These are phyloP conservation scores for Erythrocercus mccallii DNA, from an alignment of 2,113 vertebrate genomes.

Conservation along the genomic window DNA sequence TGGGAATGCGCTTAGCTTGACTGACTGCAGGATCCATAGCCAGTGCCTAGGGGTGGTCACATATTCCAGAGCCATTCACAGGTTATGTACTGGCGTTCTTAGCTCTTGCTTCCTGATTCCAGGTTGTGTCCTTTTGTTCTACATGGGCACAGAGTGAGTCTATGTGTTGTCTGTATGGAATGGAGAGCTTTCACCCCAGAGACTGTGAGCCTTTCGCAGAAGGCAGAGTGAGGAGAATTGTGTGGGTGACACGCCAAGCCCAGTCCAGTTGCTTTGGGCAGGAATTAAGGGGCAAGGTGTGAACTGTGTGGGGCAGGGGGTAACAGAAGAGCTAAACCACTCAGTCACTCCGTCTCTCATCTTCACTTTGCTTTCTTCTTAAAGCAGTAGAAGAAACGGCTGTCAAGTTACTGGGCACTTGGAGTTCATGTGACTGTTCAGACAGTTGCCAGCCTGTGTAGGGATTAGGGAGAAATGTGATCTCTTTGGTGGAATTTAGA, in stretches of 20 bases:
- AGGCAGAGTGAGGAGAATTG: not conserved
- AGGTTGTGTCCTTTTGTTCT: not conserved
- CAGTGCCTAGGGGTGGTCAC: not conserved
- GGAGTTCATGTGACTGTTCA: not conserved
- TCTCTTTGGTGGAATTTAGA: not conserved
- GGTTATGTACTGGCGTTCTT: accelerated
- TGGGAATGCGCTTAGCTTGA: not conserved
- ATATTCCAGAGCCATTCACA: not conserved
- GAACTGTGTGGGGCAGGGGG: not conserved
- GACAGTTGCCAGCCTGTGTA: not conserved
- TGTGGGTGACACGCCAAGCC: not conserved
- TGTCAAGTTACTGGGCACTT: not conserved
- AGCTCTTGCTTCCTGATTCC: not conserved
- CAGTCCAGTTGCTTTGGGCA: constrained; percentile 18
- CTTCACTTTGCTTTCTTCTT: not conserved
- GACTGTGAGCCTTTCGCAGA: not conserved
- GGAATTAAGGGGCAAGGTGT: constrained; percentile 28
- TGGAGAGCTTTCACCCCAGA: not conserved
- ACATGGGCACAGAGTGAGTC: accelerated
- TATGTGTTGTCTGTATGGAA: not conserved
- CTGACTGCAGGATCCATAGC: not conserved
- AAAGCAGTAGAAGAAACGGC: not conserved
- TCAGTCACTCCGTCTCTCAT: not conserved
- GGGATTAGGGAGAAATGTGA: not conserved
- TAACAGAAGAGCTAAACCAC: not conserved